Evolutionary conservation across 2,113 vertebrate genomes (phyloP), one percentile per base, ranked within the genome.

Genomic region (Steatornis caripensis): DNA sequence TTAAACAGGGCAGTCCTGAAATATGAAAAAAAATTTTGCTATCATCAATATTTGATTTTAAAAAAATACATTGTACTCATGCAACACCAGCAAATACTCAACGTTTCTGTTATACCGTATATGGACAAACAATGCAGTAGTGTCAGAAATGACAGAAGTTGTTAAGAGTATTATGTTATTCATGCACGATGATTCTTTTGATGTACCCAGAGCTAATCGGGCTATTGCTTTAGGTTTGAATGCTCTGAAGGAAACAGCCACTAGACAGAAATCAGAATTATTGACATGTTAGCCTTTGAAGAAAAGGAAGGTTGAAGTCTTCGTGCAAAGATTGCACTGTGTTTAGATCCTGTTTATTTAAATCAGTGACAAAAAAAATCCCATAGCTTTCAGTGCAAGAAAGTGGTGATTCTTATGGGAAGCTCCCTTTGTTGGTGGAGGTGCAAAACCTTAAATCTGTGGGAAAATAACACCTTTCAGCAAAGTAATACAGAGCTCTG

Each of bases 401-500:
- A 61, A 62, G 23, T 65, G 53, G 48, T 87, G 72, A 74, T 68
- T 87, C 37, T 89, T 39, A 37, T 54, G 34, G 32, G 55, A 77
- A 90, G 5, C 60, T 23, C 89, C 36, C 51, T 70, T 46, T 66
- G 32, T 36, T 94, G 93, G 64, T 3, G 0, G 75, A 88, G 43
- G n/a, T 81, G 71, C 79, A 86, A 86, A 94, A 64, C 37, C 24
- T 86, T 68, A 84, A 90, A 87, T 75, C 36, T 85, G 14, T 0
- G 36, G 66, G 2, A 14, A 75, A 82, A 85, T 87, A 87, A 36
- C 30, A 53, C 45, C 36, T 92, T 87, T 84, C 65, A 84, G 79
- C 68, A 87, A 36, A 80, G 46, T 37, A 90, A 70, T 66, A 15
- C 75, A 84, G 72, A 53, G 15, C 37, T 78, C 79, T 94, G 96